These are phyloP conservation scores for Oscarella lobularis DNA, from an alignment of 37 sponge, comb jelly and placozoan genomes.

Conservation along the genomic window DNA sequence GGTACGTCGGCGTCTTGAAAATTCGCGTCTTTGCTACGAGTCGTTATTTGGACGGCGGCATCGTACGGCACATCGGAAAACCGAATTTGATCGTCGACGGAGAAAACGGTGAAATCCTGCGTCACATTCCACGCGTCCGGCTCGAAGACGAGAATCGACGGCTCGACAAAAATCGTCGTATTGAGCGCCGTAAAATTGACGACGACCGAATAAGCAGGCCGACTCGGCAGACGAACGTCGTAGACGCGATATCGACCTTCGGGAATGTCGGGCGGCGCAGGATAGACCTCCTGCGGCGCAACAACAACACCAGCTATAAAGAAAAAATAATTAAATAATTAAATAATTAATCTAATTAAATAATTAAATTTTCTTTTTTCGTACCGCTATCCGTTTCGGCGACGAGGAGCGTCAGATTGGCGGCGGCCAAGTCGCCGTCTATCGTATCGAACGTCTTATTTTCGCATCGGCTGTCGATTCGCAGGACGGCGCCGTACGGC, in stretches of 20 bases:
- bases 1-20: constrained; percentile 32
- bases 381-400: constrained; percentile 56
- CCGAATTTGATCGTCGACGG: neutral
- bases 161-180: constrained; percentile 27
- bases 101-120: constrained; percentile 14
- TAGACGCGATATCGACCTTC: constrained; percentile 73
- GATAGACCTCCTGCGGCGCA: constrained; percentile 32
- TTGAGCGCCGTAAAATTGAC: constrained; percentile 37
- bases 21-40: constrained; percentile 45
- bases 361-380: neutral
- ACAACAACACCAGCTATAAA: constrained; percentile 53
- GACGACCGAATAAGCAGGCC: constrained; percentile 34
- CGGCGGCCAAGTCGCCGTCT: constrained; percentile 9
- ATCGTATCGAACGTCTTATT: constrained; percentile 3
- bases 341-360: no score
- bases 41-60: constrained; percentile 32
- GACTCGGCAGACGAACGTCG: constrained; percentile 47
- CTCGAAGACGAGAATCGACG: constrained; percentile 35
- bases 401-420: constrained; percentile 27
- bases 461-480: neutral
- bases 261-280: constrained; percentile 47
- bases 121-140: constrained; percentile 61
- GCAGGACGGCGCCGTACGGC: constrained; percentile 28
- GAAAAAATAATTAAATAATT: no score
- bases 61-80: constrained; percentile 32